Base-by-base conservation (phyloP, 2,113 vertebrate genomes). In the Zosterops japonicus region DNA sequence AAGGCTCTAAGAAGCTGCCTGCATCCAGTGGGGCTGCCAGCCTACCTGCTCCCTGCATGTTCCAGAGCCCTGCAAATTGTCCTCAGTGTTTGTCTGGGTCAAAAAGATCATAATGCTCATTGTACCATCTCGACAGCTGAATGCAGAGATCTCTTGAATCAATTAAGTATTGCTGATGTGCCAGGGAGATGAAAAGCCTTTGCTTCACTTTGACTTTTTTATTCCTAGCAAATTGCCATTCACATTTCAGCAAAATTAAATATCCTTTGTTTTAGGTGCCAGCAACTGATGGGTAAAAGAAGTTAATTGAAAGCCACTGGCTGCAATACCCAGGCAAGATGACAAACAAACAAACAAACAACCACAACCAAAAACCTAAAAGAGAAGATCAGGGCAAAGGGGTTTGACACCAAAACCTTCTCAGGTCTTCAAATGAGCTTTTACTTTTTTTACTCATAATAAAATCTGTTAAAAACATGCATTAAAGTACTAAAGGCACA, bases 201-300 rank as follows among this genome's bases (percentile, higher is more conserved):
- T 56, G 56, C 76, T 91, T 91, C 69, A n/a, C 52, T 95, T 84
- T 47, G 76, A 56, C 50, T 87, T 86, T 46, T 87, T 91, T 82
- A 78, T 89, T 92, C 36, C 49, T 78, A 87, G 72, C 65, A 87
- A 89, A 91, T 49, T 81, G 69, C 65, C 81, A 72, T 75, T 92
- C 69, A 61, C 57, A 79, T 89, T 94, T 92, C 93, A 89, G 28
- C 36, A 96, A 96, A 96, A 96, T 91, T 84, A 95, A 95, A 94
- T 69, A 84, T 89, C 89, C 57, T 91, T 89, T 91, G 95, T 60
- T 95, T 94, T 91, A 76, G 49, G 65, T 93, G 87, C 83, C 83
- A 96, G 61, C 41, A 87, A 76, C 61, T 84, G 94, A 92, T 82
- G 77, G n/a, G 52, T 71, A 91, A 89, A 89, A 71, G 64, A 91